A percentile compares a stretch with the other conserved stretches of the same genome.
Conservation (phyloP, 2,888 invertebrate species). For the Thera obeliscata region DNA sequence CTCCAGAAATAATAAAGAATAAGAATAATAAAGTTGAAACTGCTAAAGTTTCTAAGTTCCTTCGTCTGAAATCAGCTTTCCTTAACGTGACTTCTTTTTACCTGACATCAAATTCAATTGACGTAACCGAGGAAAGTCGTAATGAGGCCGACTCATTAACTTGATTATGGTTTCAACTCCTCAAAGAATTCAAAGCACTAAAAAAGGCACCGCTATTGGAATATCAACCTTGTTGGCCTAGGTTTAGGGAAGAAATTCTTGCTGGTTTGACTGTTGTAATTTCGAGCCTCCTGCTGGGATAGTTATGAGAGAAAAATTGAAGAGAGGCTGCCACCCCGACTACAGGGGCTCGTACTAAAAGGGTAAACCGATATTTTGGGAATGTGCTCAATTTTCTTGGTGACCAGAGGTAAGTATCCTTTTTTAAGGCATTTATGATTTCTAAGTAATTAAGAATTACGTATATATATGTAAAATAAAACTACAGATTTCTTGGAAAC, state of each 20-base stretch:
- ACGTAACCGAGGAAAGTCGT: conserved; percentile 12
- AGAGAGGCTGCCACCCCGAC: conserved; percentile 49
- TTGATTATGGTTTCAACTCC: conserved; percentile 60
- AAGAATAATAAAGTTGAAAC: no score
- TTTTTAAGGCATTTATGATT: no score
- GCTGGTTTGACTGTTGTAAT: conserved; percentile 40
- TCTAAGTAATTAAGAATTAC: no score
- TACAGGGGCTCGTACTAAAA: conserved; percentile 44
- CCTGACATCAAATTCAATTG: conserved; percentile 3
- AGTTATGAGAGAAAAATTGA: conserved; percentile 58
- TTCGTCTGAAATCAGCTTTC: no score
- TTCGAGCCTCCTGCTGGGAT: conserved; percentile 49
- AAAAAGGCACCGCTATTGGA: conserved; percentile 29
- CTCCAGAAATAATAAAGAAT: no score
- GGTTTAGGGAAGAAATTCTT: conserved; percentile 34
- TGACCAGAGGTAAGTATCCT: no score
- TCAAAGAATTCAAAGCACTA: conserved; percentile 38
- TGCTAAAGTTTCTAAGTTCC: no score
- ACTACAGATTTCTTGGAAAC: no score
- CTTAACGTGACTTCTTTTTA: background rate
- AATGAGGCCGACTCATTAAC: conserved; percentile 57
- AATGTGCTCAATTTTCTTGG: background rate
- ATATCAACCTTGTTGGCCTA: conserved; percentile 15
- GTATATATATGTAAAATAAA: no score
- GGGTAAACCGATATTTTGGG: conserved; percentile 17